Evolutionary conservation across 2,113 vertebrate genomes (phyloP).

Genomic region (Cranoglanis bouderius): DNA sequence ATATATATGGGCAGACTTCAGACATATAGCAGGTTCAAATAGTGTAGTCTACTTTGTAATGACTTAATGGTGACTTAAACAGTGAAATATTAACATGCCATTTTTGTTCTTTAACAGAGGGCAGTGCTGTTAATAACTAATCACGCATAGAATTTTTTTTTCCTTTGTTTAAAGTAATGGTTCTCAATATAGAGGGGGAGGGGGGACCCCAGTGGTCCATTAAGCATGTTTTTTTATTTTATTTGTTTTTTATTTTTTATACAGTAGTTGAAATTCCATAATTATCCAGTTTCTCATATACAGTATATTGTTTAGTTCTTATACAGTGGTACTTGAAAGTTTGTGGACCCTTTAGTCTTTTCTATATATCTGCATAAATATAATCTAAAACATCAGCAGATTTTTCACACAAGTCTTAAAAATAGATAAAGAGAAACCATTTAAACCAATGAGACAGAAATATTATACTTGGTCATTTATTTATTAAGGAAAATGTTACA

Average conservation of each 20-base stretch:
- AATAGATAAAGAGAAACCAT: no score
- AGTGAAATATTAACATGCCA: background rate
- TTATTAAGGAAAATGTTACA: no score
- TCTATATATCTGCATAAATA: no score
- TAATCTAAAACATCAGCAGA: no score
- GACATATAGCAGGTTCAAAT: constrained; percentile 18
- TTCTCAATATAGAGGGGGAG: no score
- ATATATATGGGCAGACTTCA: constrained; percentile 10
- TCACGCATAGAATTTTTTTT: background rate
- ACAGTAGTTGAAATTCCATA: background rate
- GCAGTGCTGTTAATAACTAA: background rate
- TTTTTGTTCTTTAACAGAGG: background rate
- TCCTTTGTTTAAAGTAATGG: background rate
- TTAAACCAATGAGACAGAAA: no score
- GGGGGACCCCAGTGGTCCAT: background rate
- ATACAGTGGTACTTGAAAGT: no score
- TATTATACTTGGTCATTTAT: no score
- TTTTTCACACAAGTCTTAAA: no score
- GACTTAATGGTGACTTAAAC: background rate
- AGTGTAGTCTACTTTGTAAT: background rate
- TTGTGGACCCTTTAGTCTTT: no score
- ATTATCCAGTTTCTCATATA: background rate
- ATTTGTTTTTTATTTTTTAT: no score
- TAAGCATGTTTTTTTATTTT: no score
- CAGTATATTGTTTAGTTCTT: background rate